Conservation (phyloP, 1,140 invertebrate species). For the Drosophila arawakana region DNA sequence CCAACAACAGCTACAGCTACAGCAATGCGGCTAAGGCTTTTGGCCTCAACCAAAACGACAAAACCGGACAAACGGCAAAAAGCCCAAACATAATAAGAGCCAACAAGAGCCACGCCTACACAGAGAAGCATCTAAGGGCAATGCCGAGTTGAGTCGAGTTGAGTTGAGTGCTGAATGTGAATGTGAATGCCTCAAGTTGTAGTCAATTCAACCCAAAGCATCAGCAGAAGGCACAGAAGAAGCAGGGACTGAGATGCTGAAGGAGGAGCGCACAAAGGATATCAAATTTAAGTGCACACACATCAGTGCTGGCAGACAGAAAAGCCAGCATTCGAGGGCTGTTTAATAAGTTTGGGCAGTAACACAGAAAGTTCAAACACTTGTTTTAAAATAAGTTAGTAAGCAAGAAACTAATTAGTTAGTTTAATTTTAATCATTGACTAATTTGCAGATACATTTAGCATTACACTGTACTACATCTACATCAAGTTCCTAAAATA, state of each 20-base stretch:
- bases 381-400: too few relatives aligned
- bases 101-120: slow-evolving; percentile 50
- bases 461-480: too few relatives aligned
- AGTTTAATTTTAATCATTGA: too few relatives aligned
- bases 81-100: slow-evolving; percentile 61
- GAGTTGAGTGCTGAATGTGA: slow-evolving; percentile 23
- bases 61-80: slow-evolving; percentile 65
- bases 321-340: slow-evolving; percentile 13
- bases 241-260: not conserved
- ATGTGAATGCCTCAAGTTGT: slow-evolving; percentile 60
- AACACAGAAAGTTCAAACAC: not conserved
- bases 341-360: slow-evolving; percentile 5
- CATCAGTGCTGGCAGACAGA: slow-evolving; percentile 23
- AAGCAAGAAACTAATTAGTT: not conserved
- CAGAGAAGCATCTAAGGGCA: slow-evolving; percentile 12
- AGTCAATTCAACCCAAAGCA: slow-evolving; percentile 50
- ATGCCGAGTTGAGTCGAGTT: not conserved
- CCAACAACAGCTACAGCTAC: slow-evolving; percentile 34
- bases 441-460: too few relatives aligned
- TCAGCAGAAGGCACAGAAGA: slow-evolving; percentile 2
- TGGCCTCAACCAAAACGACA: slow-evolving; percentile 39
- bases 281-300: slow-evolving; percentile 81
- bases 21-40: slow-evolving; percentile 56
- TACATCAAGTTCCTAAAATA: too few relatives aligned
- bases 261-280: slow-evolving; percentile 68